phyloP scores from a whole-genome alignment of 2,888 invertebrate species.

The Orgyia antiqua region DNA sequence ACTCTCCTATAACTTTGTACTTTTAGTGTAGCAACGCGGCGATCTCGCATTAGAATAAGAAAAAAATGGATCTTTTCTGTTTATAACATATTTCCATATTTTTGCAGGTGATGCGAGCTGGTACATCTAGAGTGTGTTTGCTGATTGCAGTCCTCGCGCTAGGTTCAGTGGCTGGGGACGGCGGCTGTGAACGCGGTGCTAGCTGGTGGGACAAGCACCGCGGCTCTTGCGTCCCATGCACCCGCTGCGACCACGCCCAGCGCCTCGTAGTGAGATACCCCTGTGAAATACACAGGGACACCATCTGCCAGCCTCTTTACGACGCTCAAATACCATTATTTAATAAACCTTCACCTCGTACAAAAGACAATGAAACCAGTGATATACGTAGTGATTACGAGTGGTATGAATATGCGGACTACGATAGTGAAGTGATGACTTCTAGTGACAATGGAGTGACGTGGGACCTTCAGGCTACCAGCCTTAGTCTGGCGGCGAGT shows the following conservation, averaged over 20 bases:
- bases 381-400: conserved; percentile 56
- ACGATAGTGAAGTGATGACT: conserved; percentile 58
- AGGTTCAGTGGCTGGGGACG: conserved; percentile 44
- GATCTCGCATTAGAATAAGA: no score
- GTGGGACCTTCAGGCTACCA: conserved; percentile 87
- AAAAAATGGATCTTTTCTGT: no score
- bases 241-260: conserved; percentile 79
- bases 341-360: conserved; percentile 46
- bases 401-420: conserved; percentile 64
- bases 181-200: conserved; percentile 72
- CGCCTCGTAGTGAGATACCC: conserved; percentile 82
- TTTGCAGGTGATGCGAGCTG: conserved; percentile 70
- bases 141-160: conserved; percentile 61
- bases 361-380: conserved; percentile 41
- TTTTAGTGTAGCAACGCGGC: no score
- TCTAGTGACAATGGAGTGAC: conserved; percentile 55
- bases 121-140: conserved; percentile 56
- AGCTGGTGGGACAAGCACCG: conserved; percentile 84
- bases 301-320: conserved; percentile 83
- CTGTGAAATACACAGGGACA: conserved; percentile 86
- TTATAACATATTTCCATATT: background rate
- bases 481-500: conserved; percentile 84
- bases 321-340: conserved; percentile 81
- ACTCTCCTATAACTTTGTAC: no score
- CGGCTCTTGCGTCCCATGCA: conserved; percentile 83